Base-by-base conservation (phyloP, 2,113 vertebrate genomes). In the Zapus hudsonius region DNA sequence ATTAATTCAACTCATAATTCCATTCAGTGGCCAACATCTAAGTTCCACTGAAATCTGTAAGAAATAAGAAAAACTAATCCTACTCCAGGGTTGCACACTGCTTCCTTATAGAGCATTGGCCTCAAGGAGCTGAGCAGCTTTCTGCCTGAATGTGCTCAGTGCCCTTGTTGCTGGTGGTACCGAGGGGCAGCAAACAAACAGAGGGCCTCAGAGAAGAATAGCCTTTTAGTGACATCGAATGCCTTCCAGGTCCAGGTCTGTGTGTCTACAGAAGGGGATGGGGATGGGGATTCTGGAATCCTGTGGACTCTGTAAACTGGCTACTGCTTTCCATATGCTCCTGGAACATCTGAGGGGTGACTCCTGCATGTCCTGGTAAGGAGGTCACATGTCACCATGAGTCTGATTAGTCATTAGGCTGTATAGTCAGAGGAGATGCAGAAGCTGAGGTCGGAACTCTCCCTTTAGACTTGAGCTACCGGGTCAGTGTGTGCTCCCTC, bases 1-100 rank as follows among this genome's bases (percentile, higher is more conserved):
- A 96, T 94, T 92, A 92, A 89, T 94, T 95, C 61, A 80, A 88
- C 95, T 94, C 47, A 83, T 42, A 94, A 90, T 81, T 79, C 69
- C 87, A 29, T 93, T 86, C 85, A 67, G n/a, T 90, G 76, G 83
- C 76, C 95, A 93, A 89, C 27, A 89, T n/a, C 69, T 75, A 90
- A 82, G 87, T 81, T 94, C 15, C 33, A 31, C 38, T 22, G 70
- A 87, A 79, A 31, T 83, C 95, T 59, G 29, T 47, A 27, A 94
- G 78, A 42, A 79, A 10, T 17, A n/a, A 44, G 38, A 67, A 57
- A 61, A 87, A 47, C 47, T 8, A 92, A 91, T 38, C 17, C 78
- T 61, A 31, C 86, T 92, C n/a, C 33, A 33, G 3, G 36, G 52
- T 55, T 4, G 5, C 57, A 57, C 13, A 2, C 33, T 25, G 57